Percentiles rank a stretch among this genome's conserved stretches.
These are phyloP conservation scores for Lamprotornis superbus DNA, from an alignment of 2,113 vertebrate genomes.

Conservation along the genomic window DNA sequence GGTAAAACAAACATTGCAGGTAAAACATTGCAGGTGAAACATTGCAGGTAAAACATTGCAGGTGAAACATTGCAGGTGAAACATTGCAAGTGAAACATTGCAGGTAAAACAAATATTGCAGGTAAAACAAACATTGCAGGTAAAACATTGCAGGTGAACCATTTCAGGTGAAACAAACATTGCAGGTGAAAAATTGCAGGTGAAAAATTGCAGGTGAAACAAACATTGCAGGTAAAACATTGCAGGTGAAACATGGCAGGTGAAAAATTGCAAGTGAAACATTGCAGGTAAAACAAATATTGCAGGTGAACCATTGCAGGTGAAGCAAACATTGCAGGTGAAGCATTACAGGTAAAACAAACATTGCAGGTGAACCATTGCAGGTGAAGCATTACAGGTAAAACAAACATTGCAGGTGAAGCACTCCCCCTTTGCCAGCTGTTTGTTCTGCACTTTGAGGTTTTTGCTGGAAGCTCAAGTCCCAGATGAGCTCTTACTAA, in stretches of 20 bases:
- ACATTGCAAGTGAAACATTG: not conserved
- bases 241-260: not conserved
- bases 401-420: not conserved
- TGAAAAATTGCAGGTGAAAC: not conserved
- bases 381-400: too few relatives aligned
- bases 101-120: not conserved
- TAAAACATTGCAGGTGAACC: not conserved
- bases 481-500: not conserved
- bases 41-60: not conserved
- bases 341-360: too few relatives aligned
- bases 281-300: not conserved
- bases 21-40: not conserved
- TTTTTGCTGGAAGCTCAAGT: not conserved
- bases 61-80: not conserved
- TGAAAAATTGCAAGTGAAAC: too few relatives aligned
- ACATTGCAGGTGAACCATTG: not conserved
- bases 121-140: too few relatives aligned
- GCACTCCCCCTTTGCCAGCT: not conserved
- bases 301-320: not conserved
- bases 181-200: not conserved
- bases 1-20: not conserved
- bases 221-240: too few relatives aligned
- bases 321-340: not conserved
- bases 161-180: too few relatives aligned
- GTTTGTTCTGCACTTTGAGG: not conserved